Evolutionary conservation across 2,113 vertebrate genomes (phyloP), one percentile per base, ranked within the genome.

Genomic region (Pyrgilauda ruficollis): DNA sequence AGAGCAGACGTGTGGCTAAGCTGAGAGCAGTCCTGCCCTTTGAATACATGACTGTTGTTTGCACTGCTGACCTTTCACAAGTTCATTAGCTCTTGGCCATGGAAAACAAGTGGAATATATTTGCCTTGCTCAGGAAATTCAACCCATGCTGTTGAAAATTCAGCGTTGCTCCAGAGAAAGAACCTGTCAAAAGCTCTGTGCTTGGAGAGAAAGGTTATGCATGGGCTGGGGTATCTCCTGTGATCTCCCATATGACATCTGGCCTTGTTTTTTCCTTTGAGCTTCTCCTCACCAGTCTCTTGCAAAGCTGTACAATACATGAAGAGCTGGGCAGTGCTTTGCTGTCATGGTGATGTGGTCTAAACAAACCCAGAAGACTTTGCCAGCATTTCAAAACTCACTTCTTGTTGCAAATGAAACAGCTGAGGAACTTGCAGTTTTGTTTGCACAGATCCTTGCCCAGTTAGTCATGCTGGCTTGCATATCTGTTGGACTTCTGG

Each of bases 281-380:
- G 55, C 39, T 89, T 72, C 83, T 52, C 68, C 87, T 86, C 72
- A 66, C 14, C 52, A 8, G 4, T 62, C 68, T 55, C 77, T 87
- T 67, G 35, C 81, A 75, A 24, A 81, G 75, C 31, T 12, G 0
- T 16, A 18, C 56, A 56, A 52, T 35, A 6, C 37, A 23, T 14
- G 49, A 87, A 83, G 87, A 79, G 21, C 83, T 11, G 90, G 88
- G 82, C 85, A 74, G 90, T n/a, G 39, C 89, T 94, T 67, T 94
- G 95, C 93, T 96, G 94, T 84, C 93, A 95, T 96, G 93, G 96
- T 87, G 89, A 96, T 78, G 73, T 70, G 94, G 52, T 63, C 73
- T 63, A 95, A 97, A 97, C 94, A 96, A 90, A 94, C 28, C 31
- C 22, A 0, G 77, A 79, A 84, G 17, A 47, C 31, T 89, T 75